phyloP scores from a whole-genome alignment of 2,888 invertebrate genomes.

The Teinopalpus imperialis region DNA sequence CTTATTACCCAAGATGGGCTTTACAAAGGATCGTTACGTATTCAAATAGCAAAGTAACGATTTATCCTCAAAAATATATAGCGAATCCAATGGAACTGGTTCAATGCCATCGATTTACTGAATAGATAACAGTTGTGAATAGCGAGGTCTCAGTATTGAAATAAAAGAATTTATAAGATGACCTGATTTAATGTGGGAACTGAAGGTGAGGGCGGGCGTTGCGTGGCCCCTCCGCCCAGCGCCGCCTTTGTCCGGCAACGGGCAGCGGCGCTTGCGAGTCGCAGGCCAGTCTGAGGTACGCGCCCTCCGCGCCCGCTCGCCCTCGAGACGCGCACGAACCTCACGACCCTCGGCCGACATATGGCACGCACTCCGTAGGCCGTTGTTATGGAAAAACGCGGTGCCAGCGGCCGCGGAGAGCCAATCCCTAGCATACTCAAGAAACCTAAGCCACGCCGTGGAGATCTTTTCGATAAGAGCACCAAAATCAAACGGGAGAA shows the following conservation, averaged over 20 bases:
- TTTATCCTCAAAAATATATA: too few species aligned
- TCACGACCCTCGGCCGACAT: slow-evolving; percentile 37
- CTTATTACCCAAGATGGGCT: too few species aligned
- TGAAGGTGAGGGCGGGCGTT: slow-evolving; percentile 58
- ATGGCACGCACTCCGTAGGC: slow-evolving; percentile 46
- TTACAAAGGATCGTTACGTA: too few species aligned
- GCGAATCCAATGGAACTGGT: slow-evolving; percentile 6
- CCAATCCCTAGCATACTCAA: slow-evolving; percentile 76
- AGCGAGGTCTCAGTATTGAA: slow-evolving; percentile 8
- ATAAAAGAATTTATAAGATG: slow-evolving; percentile 40
- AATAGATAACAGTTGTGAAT: slow-evolving; percentile 8
- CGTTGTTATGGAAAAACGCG: slow-evolving; percentile 71
- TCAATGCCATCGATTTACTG: slow-evolving; percentile 13
- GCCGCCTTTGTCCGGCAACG: slow-evolving; percentile 55
- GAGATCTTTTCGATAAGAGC: slow-evolving; percentile 70
- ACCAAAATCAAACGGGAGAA: slow-evolving; percentile 72
- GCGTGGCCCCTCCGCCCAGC: slow-evolving; percentile 53
- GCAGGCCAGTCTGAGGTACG: slow-evolving; percentile 68
- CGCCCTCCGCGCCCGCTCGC: slow-evolving; percentile 76
- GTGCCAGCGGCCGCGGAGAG: slow-evolving; percentile 64
- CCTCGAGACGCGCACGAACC: slow-evolving; percentile 45
- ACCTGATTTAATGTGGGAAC: slow-evolving; percentile 69
- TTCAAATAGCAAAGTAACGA: too few species aligned
- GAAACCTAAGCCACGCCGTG: slow-evolving; percentile 65
- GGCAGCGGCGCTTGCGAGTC: slow-evolving; percentile 46